phyloP scores from a whole-genome alignment of 2,797 vertebrate genomes.

The Petrocephalus sullivani region DNA sequence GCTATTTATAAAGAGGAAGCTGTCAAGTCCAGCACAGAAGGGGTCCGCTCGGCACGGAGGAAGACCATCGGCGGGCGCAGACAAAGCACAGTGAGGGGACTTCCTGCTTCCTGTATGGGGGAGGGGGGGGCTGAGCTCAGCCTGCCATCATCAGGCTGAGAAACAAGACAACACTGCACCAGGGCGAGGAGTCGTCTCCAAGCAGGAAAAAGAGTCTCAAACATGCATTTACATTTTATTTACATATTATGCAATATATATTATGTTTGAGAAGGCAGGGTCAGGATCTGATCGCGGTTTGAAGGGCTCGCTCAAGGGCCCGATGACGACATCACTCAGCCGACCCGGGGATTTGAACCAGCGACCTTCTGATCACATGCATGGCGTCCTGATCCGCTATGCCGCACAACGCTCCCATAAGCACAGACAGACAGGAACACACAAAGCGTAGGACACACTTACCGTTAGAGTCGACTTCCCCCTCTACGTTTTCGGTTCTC shows the following conservation, averaged over 20 bases:
- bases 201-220: not conserved
- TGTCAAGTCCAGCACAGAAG: not conserved
- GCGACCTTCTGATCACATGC: not conserved
- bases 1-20: not conserved
- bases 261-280: not conserved
- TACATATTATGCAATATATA: not conserved
- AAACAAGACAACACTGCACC: not conserved
- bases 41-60: not conserved
- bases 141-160: not conserved
- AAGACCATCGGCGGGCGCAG: not conserved
- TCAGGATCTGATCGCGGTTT: not conserved
- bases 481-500: slow-evolving; percentile 63
- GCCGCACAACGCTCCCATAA: not conserved
- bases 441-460: slow-evolving; percentile 36
- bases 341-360: not conserved
- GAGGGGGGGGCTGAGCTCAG: not conserved
- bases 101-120: not conserved
- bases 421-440: not conserved
- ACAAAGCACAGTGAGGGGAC: not conserved
- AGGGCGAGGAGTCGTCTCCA: not conserved
- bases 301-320: not conserved
- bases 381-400: no score
- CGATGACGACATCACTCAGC: not conserved
- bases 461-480: slow-evolving; percentile 65
- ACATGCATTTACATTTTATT: not conserved